These are phyloP conservation scores for Phytoseiulus persimilis DNA, from an alignment of 2,888 invertebrate species.

Conservation along the genomic window DNA sequence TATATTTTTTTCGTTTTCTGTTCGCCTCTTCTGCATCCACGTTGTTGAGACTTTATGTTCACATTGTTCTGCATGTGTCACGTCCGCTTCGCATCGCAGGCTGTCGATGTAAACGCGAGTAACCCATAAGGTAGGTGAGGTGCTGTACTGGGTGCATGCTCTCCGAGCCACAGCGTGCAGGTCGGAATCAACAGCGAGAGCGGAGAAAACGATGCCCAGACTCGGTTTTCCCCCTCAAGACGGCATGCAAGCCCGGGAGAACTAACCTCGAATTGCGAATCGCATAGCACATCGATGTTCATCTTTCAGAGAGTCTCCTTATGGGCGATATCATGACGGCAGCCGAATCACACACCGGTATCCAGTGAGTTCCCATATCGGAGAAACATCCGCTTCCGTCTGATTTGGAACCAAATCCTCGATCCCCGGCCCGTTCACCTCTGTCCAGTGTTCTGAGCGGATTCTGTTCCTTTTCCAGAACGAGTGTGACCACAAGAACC, in stretches of 20 bases:
- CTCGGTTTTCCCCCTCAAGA: neutral
- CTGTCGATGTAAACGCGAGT: neutral
- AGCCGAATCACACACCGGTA: slow-evolving; percentile 33
- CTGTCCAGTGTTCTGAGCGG: too few relatives aligned
- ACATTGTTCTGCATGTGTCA: neutral
- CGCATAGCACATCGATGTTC: slow-evolving; percentile 8
- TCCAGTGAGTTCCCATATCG: neutral
- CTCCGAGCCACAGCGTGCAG: neutral
- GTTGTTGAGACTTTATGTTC: neutral
- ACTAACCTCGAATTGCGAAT: neutral
- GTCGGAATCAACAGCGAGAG: neutral
- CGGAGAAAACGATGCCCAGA: neutral
- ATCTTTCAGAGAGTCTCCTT: slow-evolving; percentile 28
- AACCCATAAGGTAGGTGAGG: neutral
- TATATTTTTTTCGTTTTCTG: neutral
- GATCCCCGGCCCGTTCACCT: too few relatives aligned
- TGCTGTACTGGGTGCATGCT: neutral
- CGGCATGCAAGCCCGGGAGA: neutral
- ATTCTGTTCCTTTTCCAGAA: neutral
- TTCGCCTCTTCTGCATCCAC: neutral
- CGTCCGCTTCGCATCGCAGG: neutral
- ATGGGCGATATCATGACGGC: slow-evolving; percentile 26
- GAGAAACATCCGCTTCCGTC: too few relatives aligned
- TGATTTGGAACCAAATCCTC: too few relatives aligned
- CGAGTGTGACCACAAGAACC: slow-evolving; percentile 18